A percentile compares a stretch with the other conserved stretches of the same genome.
phyloP scores from a whole-genome alignment of 1,140 invertebrate species.

The Calliphora vicina region DNA sequence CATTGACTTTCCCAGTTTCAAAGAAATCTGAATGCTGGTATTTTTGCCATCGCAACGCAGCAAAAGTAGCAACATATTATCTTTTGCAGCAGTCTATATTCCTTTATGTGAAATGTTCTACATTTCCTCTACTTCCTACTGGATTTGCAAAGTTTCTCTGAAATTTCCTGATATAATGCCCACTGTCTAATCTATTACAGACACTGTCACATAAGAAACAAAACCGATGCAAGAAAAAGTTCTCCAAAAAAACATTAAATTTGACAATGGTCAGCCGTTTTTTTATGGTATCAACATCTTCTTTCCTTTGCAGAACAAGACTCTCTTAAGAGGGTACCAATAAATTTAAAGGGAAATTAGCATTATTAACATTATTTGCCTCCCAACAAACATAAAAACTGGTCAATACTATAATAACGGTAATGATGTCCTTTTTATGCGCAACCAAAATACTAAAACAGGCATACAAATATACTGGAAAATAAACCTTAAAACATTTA shows the following conservation, averaged over 20 bases:
- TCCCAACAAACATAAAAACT: neutral
- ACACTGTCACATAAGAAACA: neutral
- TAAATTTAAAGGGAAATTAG: neutral
- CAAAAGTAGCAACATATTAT: too few species aligned
- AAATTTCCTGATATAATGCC: too few species aligned
- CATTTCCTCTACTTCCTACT: too few species aligned
- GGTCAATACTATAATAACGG: neutral
- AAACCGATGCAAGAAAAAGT: neutral
- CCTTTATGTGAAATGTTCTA: too few species aligned
- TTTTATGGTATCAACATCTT: neutral
- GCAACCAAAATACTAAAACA: too few species aligned
- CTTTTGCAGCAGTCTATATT: too few species aligned
- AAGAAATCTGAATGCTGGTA: too few species aligned
- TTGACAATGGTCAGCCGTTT: constrained; percentile 30
- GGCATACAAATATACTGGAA: neutral
- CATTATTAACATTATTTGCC: constrained; percentile 27
- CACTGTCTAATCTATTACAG: too few species aligned
- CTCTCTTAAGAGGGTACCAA: neutral
- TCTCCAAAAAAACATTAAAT: neutral
- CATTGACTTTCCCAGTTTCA: too few species aligned
- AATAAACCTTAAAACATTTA: neutral
- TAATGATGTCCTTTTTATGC: constrained; percentile 25
- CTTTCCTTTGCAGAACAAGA: too few species aligned
- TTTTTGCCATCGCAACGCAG: too few species aligned
- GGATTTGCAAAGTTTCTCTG: too few species aligned